Evolutionary conservation across 2,797 vertebrate genomes (phyloP).

Genomic region (Halcyon smyrnensis): DNA sequence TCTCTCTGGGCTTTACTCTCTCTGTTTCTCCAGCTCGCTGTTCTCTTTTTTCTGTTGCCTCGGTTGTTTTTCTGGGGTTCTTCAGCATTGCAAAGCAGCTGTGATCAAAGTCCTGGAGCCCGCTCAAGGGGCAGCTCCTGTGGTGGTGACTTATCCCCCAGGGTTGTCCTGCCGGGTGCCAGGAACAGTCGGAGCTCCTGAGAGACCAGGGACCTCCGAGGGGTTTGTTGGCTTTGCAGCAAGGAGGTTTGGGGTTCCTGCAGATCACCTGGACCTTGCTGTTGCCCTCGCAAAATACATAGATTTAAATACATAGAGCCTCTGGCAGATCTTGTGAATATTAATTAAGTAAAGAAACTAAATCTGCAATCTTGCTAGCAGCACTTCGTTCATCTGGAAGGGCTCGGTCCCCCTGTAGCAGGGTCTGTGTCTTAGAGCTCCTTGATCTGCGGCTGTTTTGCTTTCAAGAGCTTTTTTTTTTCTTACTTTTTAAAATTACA

Average conservation of each 20-base stretch:
- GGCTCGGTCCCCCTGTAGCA: not conserved
- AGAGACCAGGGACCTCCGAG: not conserved
- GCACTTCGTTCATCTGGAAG: not conserved
- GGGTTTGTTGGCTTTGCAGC: not conserved
- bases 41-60: not conserved
- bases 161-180: not conserved
- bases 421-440: not conserved
- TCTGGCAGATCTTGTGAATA: not conserved
- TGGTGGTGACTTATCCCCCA: not conserved
- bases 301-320: not conserved
- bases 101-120: not conserved
- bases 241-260: not conserved
- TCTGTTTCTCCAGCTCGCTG: not conserved
- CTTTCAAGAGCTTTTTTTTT: slow-evolving; percentile 17
- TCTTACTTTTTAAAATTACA: not conserved
- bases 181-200: not conserved
- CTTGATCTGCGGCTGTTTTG: slow-evolving; percentile 60
- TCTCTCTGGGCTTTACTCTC: not conserved
- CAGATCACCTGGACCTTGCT: not conserved
- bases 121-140: not conserved
- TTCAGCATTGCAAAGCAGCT: slow-evolving; percentile 57
- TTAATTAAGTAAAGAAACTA: not conserved
- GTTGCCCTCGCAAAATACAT: not conserved
- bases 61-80: not conserved
- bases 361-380: not conserved